Base-by-base conservation (phyloP, 2,888 invertebrate species). In the Cerceris rybyensis region DNA sequence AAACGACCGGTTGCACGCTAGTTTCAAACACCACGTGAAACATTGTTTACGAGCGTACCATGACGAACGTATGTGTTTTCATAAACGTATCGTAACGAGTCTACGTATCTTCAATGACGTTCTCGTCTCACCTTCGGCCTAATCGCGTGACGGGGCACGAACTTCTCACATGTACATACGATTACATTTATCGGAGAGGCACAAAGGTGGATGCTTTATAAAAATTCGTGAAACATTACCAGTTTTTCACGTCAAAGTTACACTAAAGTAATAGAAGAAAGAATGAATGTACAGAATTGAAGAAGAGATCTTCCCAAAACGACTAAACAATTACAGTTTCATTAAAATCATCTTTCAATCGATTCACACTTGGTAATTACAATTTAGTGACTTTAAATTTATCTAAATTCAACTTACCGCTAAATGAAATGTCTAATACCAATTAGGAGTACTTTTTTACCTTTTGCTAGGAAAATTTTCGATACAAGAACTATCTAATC, bases 51-150 rank as follows among this genome's bases (percentile, higher is more conserved):
- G 17, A 14, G 8, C 39, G 16, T 11, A 0, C 28, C 65, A 57
- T 8, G 46, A 52, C 43, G 39, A 41, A 39, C 46, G 42, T 73
- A 75, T 80, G 76, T 70, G 80, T 46, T n/a, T 43, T 39, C 49
- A 59, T 46, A 52, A 76, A 61, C 76, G 73, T 74, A 80, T 55
- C 59, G 58, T n/a, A 55, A 41, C 41, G 58, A 1, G 49, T 16
- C 42, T 13, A 63, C 68, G 66, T 69, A 67, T 59, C 57, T 54
- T 65, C 57, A 42, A 49, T 64, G 84, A 84, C 68, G 79, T 67
- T 63, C 59, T 54, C 63, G 43, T 70, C 70, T 84, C 76, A 81
- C 79, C 79, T 84, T 84, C 81, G 70, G 63, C 72, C 75, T 76
- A 84, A 83, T 84, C 81, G 72, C 69, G 71, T 16, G 79, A 66